Conservation (phyloP, 2,113 vertebrate genomes). For the Dicerorhinus sumatrensis region DNA sequence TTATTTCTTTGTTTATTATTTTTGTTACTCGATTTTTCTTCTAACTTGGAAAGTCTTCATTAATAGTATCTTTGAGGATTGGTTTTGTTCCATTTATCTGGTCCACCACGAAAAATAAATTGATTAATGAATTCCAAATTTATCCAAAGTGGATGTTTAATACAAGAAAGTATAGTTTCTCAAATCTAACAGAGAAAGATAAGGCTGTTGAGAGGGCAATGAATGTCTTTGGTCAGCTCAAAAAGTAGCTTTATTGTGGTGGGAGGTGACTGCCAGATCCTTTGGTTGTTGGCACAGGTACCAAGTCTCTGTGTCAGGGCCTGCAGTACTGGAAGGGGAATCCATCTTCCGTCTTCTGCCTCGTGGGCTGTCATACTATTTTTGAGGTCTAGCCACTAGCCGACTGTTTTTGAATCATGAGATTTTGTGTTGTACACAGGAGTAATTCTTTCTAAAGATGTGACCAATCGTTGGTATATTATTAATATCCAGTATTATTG, state of each 20-base stretch:
- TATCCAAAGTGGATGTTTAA: neutral
- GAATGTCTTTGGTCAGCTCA: neutral
- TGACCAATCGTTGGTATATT: neutral
- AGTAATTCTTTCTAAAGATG: neutral
- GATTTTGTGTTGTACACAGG: neutral
- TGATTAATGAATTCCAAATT: neutral
- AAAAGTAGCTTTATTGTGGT: neutral
- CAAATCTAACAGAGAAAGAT: neutral
- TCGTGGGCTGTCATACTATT: neutral
- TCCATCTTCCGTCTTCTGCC: neutral
- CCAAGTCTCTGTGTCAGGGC: neutral
- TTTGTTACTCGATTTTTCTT: neutral
- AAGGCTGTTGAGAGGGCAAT: neutral
- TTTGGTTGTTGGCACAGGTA: neutral
- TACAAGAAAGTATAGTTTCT: neutral
- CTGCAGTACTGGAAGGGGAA: neutral
- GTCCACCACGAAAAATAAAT: neutral
- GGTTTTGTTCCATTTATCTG: neutral
- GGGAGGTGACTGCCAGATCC: neutral
- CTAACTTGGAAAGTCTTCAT: neutral
- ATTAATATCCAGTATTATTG: neutral
- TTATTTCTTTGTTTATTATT: neutral
- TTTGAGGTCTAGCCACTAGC: neutral
- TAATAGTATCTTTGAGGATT: neutral
- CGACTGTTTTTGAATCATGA: neutral